Percentiles rank a stretch among this genome's conserved stretches.
These are phyloP conservation scores for Tenthredo scrophulariae DNA, from an alignment of 2,888 invertebrate genomes.

Conservation along the genomic window DNA sequence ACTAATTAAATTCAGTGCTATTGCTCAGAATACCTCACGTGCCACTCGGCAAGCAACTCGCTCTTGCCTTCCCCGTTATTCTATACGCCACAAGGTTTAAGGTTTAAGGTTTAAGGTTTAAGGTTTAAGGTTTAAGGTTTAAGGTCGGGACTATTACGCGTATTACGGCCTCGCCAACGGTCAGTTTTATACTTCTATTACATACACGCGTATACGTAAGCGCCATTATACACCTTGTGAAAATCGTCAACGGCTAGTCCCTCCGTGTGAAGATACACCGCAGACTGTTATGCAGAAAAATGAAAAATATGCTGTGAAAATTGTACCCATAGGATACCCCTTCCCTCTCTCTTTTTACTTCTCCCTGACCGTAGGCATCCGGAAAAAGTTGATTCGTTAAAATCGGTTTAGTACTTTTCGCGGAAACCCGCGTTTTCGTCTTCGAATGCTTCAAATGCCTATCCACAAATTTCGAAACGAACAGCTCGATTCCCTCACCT, in stretches of 20 bases:
- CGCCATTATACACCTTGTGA: constrained; percentile 9
- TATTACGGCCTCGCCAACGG: constrained; percentile 19
- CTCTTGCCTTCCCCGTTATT: neutral
- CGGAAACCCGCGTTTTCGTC: too few relatives aligned
- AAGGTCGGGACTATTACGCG: constrained; percentile 15
- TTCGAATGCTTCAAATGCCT: too few relatives aligned
- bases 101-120: neutral
- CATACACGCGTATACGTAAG: neutral
- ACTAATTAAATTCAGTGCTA: constrained; percentile 52
- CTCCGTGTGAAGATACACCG: too few relatives aligned
- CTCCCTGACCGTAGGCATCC: too few relatives aligned
- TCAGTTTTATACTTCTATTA: constrained; percentile 16
- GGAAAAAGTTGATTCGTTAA: too few relatives aligned
- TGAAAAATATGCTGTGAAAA: too few relatives aligned
- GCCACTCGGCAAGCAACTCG: neutral
- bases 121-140: constrained; percentile 10
- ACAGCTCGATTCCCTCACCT: too few relatives aligned
- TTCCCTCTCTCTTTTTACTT: too few relatives aligned
- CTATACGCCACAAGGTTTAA: neutral
- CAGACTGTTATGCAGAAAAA: too few relatives aligned
- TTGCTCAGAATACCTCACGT: constrained; percentile 33
- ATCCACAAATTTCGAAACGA: too few relatives aligned
- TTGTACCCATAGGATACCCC: too few relatives aligned
- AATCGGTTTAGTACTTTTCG: too few relatives aligned
- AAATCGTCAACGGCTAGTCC: neutral